Conservation (phyloP, 1,140 invertebrate genomes). For the Drosophila takahashii region DNA sequence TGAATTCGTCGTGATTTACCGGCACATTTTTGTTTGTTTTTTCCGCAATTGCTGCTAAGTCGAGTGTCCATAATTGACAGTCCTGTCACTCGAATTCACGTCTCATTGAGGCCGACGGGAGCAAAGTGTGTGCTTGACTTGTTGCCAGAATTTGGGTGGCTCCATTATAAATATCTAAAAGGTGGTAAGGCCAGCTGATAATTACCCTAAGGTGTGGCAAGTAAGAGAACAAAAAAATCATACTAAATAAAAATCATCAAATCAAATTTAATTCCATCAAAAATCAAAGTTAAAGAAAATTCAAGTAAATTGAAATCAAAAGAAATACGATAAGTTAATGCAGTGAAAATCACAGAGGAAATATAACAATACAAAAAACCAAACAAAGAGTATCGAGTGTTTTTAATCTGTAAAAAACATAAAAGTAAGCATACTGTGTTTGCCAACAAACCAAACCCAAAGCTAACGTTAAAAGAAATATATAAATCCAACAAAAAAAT, state of each 20-base stretch:
- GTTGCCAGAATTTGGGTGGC: constrained; percentile 31
- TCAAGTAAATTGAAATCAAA: constrained; percentile 3
- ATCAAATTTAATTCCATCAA: not conserved
- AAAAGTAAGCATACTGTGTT: not conserved
- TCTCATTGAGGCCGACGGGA: constrained; percentile 3
- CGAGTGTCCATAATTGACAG: constrained; percentile 55
- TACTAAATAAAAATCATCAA: not conserved
- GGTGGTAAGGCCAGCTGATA: constrained; percentile 7
- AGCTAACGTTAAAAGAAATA: constrained; percentile 14
- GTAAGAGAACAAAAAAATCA: constrained; percentile 3
- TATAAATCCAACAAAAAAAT: constrained; percentile 7
- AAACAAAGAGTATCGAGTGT: constrained; percentile 1
- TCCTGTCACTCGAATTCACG: constrained; percentile 27
- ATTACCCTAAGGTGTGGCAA: constrained; percentile 34
- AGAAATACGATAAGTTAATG: not conserved
- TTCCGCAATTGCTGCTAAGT: constrained; percentile 35
- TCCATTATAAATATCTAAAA: constrained; percentile 4
- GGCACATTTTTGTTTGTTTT: constrained; percentile 43
- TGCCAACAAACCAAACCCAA: not conserved
- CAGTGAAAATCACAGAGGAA: not conserved
- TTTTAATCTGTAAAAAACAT: not conserved
- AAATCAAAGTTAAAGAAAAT: constrained; percentile 3
- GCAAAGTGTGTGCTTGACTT: constrained; percentile 43
- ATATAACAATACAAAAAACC: not conserved
- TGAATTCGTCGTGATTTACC: constrained; percentile 53